Base-by-base conservation (phyloP, 2,113 vertebrate species). In the Labrus mixtus region DNA sequence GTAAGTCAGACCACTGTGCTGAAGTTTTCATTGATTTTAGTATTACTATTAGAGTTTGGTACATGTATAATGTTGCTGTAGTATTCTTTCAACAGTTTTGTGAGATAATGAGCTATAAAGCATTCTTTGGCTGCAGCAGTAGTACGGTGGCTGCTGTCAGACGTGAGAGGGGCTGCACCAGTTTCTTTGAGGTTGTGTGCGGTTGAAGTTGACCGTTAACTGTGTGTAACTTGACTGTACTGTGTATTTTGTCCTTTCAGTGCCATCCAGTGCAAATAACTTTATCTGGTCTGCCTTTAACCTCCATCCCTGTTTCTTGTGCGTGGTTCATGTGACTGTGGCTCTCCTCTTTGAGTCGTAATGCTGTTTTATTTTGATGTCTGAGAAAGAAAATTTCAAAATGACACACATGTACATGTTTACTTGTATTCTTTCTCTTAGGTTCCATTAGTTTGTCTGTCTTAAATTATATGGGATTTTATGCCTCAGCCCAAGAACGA, bases 361-460 rank as follows among this genome's bases (percentile, higher is more conserved):
- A 88, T 83, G 68, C 56, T 89, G 60, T 91, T 68, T 86, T 48
- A 80, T 80, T 33, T 82, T 88, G 63, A 86, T 90, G 78, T 86
- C 63, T 89, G 46, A 87, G 51, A 84, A 81, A 68, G 62, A 78
- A 82, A 92, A 84, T 92, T 80, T 23, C 74, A 84, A 91, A 88
- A 86, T 95, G 89, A 89, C 92, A 87, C 82, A 91, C 76, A 92
- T 95, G 93, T 95, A 94, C 95, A 95, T 94, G 95, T 97, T 98
- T 94, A 97, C 95, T 95, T 98, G 97, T 98, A 97, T 98, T 98
- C 96, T 98, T 99, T 98, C 95, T 96, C 97, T 95, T 96, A 99
- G 98, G 98, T 99, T 88, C 97, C 97, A 90, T 97, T 99, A 98
- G 95, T 97, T 98, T 99, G 96, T 99, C 95, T 97, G 96, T 97